Percentiles rank a stretch among this genome's conserved stretches.
Evolutionary conservation across 2,113 vertebrate genomes (phyloP).

Genomic region (Fulmarus glacialis): DNA sequence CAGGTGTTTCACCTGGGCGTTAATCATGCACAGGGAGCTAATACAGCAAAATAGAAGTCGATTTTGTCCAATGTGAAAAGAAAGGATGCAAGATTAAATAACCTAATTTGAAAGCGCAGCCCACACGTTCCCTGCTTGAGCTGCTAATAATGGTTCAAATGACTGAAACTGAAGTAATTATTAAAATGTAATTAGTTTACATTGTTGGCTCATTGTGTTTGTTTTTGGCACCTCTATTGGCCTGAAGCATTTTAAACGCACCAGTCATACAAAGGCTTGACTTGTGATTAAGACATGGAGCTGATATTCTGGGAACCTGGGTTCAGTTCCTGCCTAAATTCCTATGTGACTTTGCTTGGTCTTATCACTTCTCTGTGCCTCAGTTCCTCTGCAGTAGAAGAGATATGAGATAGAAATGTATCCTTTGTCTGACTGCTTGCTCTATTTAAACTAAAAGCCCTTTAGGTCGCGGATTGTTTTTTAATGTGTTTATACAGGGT

Average conservation of each 20-base stretch:
- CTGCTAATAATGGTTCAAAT: constrained; percentile 27
- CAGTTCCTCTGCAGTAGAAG: background rate
- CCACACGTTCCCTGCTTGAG: background rate
- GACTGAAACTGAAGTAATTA: constrained; percentile 33
- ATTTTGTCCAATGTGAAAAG: background rate
- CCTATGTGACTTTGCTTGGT: background rate
- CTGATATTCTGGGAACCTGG: background rate
- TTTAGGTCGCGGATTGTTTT: background rate
- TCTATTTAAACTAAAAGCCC: background rate
- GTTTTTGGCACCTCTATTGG: background rate
- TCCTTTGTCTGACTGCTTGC: background rate
- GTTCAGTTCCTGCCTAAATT: background rate
- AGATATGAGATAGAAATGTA: background rate
- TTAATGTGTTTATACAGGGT: constrained; percentile 23
- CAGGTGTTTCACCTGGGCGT: fast-evolving
- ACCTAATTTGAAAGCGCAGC: background rate
- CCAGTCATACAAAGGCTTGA: background rate
- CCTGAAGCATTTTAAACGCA: background rate
- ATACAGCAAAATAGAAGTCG: background rate
- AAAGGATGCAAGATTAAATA: constrained; percentile 6
- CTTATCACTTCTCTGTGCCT: background rate
- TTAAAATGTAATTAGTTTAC: constrained; percentile 46
- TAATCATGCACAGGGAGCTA: background rate
- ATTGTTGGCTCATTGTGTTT: background rate
- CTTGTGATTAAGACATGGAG: constrained; percentile 5